Base-by-base conservation (phyloP, 1,140 invertebrate genomes). In the Drosophila cardini region DNA sequence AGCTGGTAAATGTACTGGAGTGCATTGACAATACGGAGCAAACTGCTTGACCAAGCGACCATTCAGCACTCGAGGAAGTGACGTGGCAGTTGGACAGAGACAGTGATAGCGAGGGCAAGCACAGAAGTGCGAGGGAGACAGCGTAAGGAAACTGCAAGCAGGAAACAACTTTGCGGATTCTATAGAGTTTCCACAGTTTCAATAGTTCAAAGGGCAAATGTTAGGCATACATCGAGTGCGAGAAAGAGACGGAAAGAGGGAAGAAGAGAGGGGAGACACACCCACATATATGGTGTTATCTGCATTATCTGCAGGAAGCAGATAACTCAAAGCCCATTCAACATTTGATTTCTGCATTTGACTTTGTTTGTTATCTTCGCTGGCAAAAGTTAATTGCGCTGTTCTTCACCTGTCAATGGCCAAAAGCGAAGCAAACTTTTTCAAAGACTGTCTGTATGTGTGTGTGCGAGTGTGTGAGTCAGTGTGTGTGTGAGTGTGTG, bases 1-100 rank as follows among this genome's bases (percentile, higher is more conserved):
- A 87, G 83, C 81, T 87, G 83, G 76, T 71, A 87, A 86, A 86
- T 87, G 83, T 86, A 63, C 58, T 86, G 84, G 68, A 87, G 83
- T 87, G 83, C 83, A 87, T 87, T 87, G 83, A 89, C 84, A 87
- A 87, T 83, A 87, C 72, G 75, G 64, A 75, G 65, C 61, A 74
- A 26, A 78, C 63, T 55, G 72, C 82, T 81, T 85, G 82, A 86
- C 78, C 78, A 76, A 55, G n/a, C 26, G 48, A 65, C 38, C 76
- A 62, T 57, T 18, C 68, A 62, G 50, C 10, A 62, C 38, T 50
- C 34, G 43, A 36, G 10, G 21, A 34, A 56, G 30, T 11, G 13
- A 8, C 38, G 38, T 4, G 6, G 7, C 34, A 6, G 34, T 36
- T 10, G 8, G 21, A 8, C 8, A 2, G 11, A 11, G 26, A 56